phyloP scores from a whole-genome alignment of 35 echinoderm and acorn worm genomes.

The Patiria miniata region DNA sequence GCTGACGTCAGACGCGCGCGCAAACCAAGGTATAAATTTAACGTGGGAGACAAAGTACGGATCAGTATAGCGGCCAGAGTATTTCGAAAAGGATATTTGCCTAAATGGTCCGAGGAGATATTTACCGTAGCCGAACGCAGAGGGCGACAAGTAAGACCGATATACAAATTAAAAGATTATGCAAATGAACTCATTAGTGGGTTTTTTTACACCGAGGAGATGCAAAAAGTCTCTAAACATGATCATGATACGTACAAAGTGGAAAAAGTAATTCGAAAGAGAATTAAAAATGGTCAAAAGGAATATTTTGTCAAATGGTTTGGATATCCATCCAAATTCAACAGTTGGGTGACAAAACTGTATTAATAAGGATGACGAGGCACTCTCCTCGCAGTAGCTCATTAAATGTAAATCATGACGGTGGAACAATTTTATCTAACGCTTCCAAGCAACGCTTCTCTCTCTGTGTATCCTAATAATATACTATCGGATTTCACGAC shows the following conservation, averaged over 20 bases:
- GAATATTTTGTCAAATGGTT: no score
- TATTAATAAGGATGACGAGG: no score
- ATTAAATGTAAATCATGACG: no score
- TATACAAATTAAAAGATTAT: constrained; percentile 58
- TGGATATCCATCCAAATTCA: constrained; percentile 38
- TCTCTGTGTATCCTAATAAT: no score
- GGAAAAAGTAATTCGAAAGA: constrained; percentile 35
- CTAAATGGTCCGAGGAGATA: constrained; percentile 51
- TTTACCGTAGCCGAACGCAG: constrained; percentile 16
- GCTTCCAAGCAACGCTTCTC: no score
- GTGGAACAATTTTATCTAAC: no score
- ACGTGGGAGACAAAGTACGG: constrained; percentile 16
- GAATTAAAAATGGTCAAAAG: no score
- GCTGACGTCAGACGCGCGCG: not conserved
- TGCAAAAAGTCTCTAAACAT: constrained; percentile 39
- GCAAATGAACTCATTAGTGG: constrained; percentile 24
- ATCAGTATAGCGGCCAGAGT: constrained; percentile 15
- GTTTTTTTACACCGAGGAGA: constrained; percentile 45
- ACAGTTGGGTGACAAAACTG: no score
- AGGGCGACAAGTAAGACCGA: not conserved
- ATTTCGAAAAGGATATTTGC: constrained; percentile 48
- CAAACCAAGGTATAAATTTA: constrained; percentile 8
- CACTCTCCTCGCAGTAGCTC: no score
- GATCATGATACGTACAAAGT: constrained; percentile 39
- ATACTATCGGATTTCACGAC: no score